These are phyloP conservation scores for Papilio aristodemus DNA, from an alignment of 1,140 invertebrate genomes.

Conservation along the genomic window DNA sequence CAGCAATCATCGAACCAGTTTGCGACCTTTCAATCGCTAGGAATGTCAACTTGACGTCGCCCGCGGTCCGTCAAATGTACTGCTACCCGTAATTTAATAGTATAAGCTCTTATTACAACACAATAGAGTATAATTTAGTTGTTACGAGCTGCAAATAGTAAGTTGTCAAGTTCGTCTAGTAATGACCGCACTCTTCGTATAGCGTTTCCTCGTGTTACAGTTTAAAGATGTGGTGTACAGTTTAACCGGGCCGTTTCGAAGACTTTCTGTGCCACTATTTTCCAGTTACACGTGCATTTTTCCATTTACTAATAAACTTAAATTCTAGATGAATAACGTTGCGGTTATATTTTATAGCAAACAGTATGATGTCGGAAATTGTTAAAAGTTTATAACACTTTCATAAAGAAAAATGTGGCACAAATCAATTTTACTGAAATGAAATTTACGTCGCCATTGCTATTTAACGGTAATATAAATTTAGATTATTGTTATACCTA, in stretches of 20 bases:
- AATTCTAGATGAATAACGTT: too few species aligned
- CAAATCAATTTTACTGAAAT: too few species aligned
- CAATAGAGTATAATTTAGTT: conserved; percentile 45
- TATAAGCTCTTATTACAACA: conserved; percentile 40
- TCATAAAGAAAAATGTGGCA: too few species aligned
- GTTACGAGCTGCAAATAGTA: conserved; percentile 27
- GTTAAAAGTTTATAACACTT: too few species aligned
- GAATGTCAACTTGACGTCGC: conserved; percentile 69
- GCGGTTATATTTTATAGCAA: conserved; percentile 33
- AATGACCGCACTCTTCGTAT: conserved; percentile 54
- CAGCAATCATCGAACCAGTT: conserved; percentile 63
- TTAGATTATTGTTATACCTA: too few species aligned
- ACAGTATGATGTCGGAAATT: too few species aligned
- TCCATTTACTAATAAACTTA: background rate
- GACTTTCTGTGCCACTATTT: conserved; percentile 32
- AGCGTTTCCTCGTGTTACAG: conserved; percentile 56
- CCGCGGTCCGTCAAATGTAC: conserved; percentile 52
- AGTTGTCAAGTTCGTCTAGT: conserved; percentile 46
- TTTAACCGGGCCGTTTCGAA: conserved; percentile 36
- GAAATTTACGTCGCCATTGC: too few species aligned
- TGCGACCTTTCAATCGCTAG: conserved; percentile 75
- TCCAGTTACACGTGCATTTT: background rate
- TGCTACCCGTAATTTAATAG: conserved; percentile 40
- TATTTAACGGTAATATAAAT: too few species aligned
- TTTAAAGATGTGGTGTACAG: conserved; percentile 42